Evolutionary conservation across 2,888 invertebrate genomes (phyloP).

Genomic region (Sphinx pinastri): DNA sequence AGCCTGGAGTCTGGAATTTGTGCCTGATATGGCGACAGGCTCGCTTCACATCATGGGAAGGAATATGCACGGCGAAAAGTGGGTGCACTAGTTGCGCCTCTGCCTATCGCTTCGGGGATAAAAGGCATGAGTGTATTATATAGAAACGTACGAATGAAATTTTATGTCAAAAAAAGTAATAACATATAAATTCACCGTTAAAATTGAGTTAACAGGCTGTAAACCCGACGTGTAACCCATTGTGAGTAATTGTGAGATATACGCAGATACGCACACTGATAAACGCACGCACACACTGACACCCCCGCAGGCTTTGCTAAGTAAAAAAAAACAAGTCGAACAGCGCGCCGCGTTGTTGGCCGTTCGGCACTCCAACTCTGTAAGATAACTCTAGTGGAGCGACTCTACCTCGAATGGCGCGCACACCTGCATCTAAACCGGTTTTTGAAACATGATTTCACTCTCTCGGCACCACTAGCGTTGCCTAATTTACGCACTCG

Average conservation of each 20-base stretch:
- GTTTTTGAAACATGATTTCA: conserved; percentile 78
- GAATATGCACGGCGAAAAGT: too few relatives aligned
- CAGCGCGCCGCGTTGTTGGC: background rate
- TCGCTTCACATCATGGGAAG: too few relatives aligned
- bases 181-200: background rate
- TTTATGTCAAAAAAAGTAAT: background rate
- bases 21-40: too few relatives aligned
- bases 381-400: conserved; percentile 25
- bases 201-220: conserved; percentile 12
- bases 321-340: conserved; percentile 13
- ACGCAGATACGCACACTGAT: conserved; percentile 1
- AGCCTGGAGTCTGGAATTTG: too few relatives aligned
- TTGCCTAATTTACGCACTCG: conserved; percentile 55
- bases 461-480: conserved; percentile 63
- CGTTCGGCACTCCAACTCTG: conserved; percentile 7
- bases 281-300: background rate
- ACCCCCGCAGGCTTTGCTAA: conserved; percentile 14
- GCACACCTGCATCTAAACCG: conserved; percentile 79
- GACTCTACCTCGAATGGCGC: conserved; percentile 38
- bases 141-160: too few relatives aligned
- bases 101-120: too few relatives aligned
- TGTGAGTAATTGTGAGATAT: background rate
- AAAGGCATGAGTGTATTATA: too few relatives aligned
- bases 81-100: too few relatives aligned
- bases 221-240: background rate